These are phyloP conservation scores for Crotalus horridus DNA, from an alignment of 2,113 vertebrate genomes.

Conservation along the genomic window DNA sequence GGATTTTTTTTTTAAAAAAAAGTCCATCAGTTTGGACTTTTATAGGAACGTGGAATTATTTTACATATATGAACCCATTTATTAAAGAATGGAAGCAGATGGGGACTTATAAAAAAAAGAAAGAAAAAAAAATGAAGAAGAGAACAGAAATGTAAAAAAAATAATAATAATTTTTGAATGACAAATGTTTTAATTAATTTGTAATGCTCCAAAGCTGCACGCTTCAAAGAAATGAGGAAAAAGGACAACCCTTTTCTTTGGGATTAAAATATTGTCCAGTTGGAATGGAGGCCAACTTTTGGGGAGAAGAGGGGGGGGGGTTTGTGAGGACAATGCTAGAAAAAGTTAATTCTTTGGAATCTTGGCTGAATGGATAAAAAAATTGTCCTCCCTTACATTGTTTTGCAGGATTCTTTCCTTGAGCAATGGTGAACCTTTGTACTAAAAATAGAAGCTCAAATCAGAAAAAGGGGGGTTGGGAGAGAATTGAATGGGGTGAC, in stretches of 20 bases:
- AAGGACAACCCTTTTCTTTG: slow-evolving; percentile 4
- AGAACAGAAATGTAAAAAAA: slow-evolving; percentile 41
- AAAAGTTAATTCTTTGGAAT: not conserved
- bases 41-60: slow-evolving; percentile 51
- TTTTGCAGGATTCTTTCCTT: not conserved
- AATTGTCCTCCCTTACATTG: not conserved
- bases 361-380: not conserved
- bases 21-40: slow-evolving; percentile 44
- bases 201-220: slow-evolving; percentile 20
- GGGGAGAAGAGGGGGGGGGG: not conserved
- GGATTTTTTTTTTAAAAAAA: not conserved
- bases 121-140: slow-evolving; percentile 10
- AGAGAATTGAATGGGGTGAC: not conserved
- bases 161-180: slow-evolving; percentile 13
- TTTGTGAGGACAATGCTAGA: not conserved
- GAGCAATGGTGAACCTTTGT: not conserved
- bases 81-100: slow-evolving; percentile 40
- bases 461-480: no score
- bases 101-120: slow-evolving; percentile 10
- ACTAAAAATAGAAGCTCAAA: not conserved
- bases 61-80: slow-evolving; percentile 50
- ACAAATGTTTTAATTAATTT: slow-evolving; percentile 38
- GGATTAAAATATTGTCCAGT: slow-evolving; percentile 37
- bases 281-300: not conserved
- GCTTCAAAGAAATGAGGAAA: slow-evolving; percentile 18